Conservation (phyloP, 1,140 invertebrate species). For the Drosophila pectinifera region DNA sequence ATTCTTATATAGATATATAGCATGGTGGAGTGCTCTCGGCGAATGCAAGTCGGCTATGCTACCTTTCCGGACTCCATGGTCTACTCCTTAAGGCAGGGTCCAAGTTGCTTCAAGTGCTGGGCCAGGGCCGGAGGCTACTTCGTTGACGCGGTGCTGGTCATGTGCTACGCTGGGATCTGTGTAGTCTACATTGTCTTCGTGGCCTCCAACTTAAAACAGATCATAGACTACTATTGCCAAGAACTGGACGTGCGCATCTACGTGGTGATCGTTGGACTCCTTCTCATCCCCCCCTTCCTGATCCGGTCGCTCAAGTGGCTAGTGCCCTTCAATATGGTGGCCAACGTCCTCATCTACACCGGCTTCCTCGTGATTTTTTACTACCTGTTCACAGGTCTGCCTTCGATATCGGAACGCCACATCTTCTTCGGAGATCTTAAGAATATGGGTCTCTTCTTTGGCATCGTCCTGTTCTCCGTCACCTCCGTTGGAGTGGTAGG, state of each 20-base stretch:
- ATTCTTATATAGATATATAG: slow-evolving; percentile 49
- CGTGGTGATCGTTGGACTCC: slow-evolving; percentile 22
- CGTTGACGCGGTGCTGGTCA: slow-evolving; percentile 31
- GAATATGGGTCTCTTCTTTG: slow-evolving; percentile 33
- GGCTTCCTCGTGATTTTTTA: slow-evolving; percentile 34
- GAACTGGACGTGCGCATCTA: slow-evolving; percentile 11
- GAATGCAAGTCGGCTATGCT: slow-evolving; percentile 29
- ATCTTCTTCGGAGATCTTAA: neutral
- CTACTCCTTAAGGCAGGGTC: slow-evolving; percentile 38
- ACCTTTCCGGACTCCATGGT: slow-evolving; percentile 37
- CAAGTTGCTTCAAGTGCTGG: slow-evolving; percentile 15
- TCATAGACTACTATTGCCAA: slow-evolving; percentile 2
- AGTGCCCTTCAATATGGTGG: slow-evolving; percentile 39
- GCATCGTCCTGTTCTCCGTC: slow-evolving; percentile 43
- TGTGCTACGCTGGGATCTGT: slow-evolving; percentile 37
- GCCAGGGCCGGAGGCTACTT: slow-evolving; percentile 10
- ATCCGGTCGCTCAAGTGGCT: slow-evolving; percentile 50
- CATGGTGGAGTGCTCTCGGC: slow-evolving; percentile 50
- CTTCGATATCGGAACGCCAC: slow-evolving; percentile 11
- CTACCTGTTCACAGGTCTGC: slow-evolving; percentile 40
- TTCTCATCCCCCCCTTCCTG: slow-evolving; percentile 19
- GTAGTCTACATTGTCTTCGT: slow-evolving; percentile 57
- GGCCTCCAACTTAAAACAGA: slow-evolving; percentile 24
- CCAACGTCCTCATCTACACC: slow-evolving; percentile 24
- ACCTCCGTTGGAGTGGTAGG: slow-evolving; percentile 61